Conservation (phyloP, 2,113 vertebrate genomes). For the Psophia crepitans region DNA sequence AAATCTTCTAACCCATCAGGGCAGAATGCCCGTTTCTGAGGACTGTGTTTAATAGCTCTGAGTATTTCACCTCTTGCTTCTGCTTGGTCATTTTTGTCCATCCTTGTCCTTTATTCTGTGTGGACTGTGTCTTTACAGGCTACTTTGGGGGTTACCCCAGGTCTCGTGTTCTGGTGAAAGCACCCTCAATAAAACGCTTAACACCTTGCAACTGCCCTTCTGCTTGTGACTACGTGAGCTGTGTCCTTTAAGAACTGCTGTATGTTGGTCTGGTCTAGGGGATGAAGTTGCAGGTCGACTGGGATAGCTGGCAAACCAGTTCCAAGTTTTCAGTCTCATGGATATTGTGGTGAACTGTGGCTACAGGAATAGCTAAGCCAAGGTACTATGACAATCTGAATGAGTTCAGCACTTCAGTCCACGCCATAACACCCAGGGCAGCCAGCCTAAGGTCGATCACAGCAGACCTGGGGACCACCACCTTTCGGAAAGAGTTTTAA, state of each 20-base stretch:
- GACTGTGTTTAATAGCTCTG: neutral
- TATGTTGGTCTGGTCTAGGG: neutral
- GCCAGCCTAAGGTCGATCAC: neutral
- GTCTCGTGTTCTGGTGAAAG: neutral
- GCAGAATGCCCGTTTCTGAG: neutral
- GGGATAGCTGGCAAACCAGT: neutral
- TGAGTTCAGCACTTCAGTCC: neutral
- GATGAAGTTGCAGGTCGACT: neutral
- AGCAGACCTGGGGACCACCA: neutral
- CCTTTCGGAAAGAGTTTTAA: neutral
- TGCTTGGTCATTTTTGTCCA: neutral
- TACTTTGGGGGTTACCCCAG: neutral
- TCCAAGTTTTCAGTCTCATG: neutral
- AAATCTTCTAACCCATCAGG: neutral
- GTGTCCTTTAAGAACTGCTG: neutral
- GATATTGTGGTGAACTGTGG: accelerated
- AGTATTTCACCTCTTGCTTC: neutral
- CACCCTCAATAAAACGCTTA: neutral
- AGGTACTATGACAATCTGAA: neutral
- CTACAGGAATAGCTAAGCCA: neutral
- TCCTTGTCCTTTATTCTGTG: neutral
- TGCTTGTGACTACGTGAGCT: neutral
- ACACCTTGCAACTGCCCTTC: neutral
- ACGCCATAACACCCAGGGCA: neutral
- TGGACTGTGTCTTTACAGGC: neutral